These are phyloP conservation scores for Archilochus colubris DNA, from an alignment of 2,113 vertebrate genomes.

Conservation along the genomic window DNA sequence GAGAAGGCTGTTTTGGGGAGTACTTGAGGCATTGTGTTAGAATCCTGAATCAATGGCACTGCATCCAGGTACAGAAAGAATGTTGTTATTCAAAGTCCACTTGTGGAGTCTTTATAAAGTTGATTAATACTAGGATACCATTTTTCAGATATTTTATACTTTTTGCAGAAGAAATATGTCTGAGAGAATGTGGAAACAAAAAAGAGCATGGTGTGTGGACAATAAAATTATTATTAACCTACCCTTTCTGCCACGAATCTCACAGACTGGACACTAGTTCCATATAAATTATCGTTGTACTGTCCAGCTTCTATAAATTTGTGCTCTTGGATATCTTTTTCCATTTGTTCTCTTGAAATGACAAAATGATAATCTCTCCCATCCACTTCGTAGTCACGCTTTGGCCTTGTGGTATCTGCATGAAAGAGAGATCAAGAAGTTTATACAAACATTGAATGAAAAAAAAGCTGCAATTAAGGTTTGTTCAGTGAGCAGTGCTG, in stretches of 20 bases:
- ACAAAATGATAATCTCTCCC: slow-evolving; percentile 97
- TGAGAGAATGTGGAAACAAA: not conserved
- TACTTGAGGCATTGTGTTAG: not conserved
- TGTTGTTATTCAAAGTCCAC: not conserved
- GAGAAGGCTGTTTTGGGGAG: not conserved
- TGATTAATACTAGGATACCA: not conserved
- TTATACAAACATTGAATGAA: not conserved
- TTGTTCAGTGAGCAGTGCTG: not conserved
- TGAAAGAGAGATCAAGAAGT: slow-evolving; percentile 6
- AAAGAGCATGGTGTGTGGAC: not conserved
- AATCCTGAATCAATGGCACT: not conserved
- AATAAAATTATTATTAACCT: slow-evolving; percentile 46
- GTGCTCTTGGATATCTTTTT: slow-evolving; percentile 99
- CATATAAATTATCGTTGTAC: slow-evolving; percentile 98
- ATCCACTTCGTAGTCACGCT: slow-evolving; percentile 94
- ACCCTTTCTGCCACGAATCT: slow-evolving; percentile 97
- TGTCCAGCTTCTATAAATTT: slow-evolving; percentile 99
- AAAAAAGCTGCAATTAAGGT: not conserved
- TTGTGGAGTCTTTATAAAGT: not conserved
- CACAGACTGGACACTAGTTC: slow-evolving; percentile 96
- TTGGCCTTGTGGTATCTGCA: slow-evolving; percentile 92
- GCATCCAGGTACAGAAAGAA: not conserved
- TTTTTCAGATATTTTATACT: not conserved
- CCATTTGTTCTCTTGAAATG: slow-evolving; percentile 96
- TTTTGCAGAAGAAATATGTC: not conserved